Base-by-base conservation (phyloP, 2,797 vertebrate genomes). In the Vespertilio murinus region DNA sequence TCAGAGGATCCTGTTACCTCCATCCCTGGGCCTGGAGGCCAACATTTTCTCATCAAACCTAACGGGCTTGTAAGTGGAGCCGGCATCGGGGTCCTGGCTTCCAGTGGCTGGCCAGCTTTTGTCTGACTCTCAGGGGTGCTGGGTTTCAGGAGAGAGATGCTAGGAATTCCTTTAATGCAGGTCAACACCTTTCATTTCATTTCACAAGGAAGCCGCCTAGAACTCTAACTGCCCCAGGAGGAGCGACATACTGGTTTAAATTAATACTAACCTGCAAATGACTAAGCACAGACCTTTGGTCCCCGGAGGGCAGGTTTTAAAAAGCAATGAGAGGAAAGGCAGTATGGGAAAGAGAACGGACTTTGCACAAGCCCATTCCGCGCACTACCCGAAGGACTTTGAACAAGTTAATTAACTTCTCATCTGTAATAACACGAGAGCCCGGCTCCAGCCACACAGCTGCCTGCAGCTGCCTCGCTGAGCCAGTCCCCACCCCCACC, bases 11-110 rank as follows among this genome's bases (percentile, higher is more conserved):
- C 42, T 49, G 45, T 75, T 88, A 89, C 87, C 77, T 81, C 83
- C 71, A n/a, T 78, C 83, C 64, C 69, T 25, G 67, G 89, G 90
- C 93, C 96, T 47, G 59, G 86, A 94, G 95, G 91, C 83, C 73
- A 75, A 88, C 70, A 23, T 95, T 90, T 70, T 80, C 93, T 90
- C 96, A 88, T 97, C 93, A 94, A 95, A 90, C 64, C 84, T 81
- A 82, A 91, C 40, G 1, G 71, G 64, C 87, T 94, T 54, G 35
- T 95, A 78, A 97, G 94, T 81, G 77, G 69, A 94, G 61, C 75
- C 0, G 30, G n/a, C 87, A 16, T 73, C 71, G 64, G 82, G 64
- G 79, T 82, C 71, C 69, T 6, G 61, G 30, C 69, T 17, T 1
- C 25, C 54, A 20, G 64, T 47, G 75, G 92, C 77, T 45, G 35